Base-by-base conservation (phyloP, 2,888 invertebrate genomes). In the Ligdia adustata region DNA sequence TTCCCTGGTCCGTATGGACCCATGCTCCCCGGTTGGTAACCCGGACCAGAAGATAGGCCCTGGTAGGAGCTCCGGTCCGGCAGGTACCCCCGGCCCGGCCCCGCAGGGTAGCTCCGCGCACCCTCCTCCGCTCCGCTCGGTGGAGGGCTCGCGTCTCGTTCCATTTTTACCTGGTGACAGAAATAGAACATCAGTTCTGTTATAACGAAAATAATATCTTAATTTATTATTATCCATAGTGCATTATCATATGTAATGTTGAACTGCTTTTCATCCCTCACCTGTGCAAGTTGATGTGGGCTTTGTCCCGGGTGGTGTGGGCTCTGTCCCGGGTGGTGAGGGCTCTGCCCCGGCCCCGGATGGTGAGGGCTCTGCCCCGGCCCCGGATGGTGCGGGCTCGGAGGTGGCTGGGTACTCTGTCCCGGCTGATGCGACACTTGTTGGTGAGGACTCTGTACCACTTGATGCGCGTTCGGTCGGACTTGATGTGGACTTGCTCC, bases 361-460 rank as follows among this genome's bases (percentile, higher is more conserved):
- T 35, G 42, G 6, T 67, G 56, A 0, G 79, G 42, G 70, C 75
- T 55, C 20, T 27, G 26, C 2, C 4, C 11, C 11, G 26, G 26
- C 9, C 26, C 11, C 11, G 26, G 26, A 11, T 27, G 26, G 3
- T 27, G 26, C 4, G 26, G 9, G 11, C 11, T 27, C n/a, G 26
- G 1, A 2, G 11, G 11, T 2, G 26, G 32, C 6, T 18, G 18
- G 3, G 5, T 6, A 20, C 3, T 14, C 14, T 5, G 22, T 2
- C 33, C 18, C 12, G 22, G 12, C 0, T 12, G 34, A 2, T 31
- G 31, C 5, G 9, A 16, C 2, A 15, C 31, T 11, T 3, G 9
- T 3, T 9, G n/a, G 4, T 29, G 32, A 7, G n/a, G 6, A 4
- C 9, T 9, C 7, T 5, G 32, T n/a, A n/a, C n/a, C n/a, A n/a